Evolutionary conservation across 2,888 invertebrate species (phyloP).

Genomic region (Boloria selene): DNA sequence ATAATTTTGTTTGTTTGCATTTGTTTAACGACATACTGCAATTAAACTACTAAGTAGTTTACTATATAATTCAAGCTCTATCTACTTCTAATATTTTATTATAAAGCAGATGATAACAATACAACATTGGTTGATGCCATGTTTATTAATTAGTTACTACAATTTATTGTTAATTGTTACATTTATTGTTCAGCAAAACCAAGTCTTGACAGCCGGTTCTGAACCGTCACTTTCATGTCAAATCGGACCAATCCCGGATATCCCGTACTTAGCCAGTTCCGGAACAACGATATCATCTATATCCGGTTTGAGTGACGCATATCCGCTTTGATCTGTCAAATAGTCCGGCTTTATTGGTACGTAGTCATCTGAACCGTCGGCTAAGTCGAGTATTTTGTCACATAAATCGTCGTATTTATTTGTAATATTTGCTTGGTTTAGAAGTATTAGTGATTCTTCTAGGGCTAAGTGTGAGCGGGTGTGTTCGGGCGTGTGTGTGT

Average conservation of each 20-base stretch:
- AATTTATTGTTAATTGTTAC: not conserved
- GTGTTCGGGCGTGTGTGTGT: constrained; percentile 59
- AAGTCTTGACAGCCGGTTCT: constrained; percentile 73
- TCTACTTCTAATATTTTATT: not conserved
- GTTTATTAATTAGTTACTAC: not conserved
- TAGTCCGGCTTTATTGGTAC: constrained; percentile 57
- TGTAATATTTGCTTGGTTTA: constrained; percentile 73
- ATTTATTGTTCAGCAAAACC: constrained; percentile 73
- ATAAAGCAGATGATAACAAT: not conserved
- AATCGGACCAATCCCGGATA: constrained; percentile 58
- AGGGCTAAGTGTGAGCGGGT: constrained; percentile 59
- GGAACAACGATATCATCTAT: constrained; percentile 68
- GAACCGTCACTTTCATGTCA: constrained; percentile 70
- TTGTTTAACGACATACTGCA: too few species aligned
- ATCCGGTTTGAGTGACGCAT: constrained; percentile 42
- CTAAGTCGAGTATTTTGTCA: constrained; percentile 65
- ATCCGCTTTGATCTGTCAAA: constrained; percentile 1
- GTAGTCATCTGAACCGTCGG: constrained; percentile 71
- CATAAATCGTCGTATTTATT: constrained; percentile 61
- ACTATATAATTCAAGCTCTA: too few species aligned
- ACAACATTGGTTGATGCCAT: not conserved
- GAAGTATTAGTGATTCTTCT: constrained; percentile 72
- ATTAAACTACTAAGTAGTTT: too few species aligned
- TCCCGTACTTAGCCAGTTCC: constrained; percentile 66
- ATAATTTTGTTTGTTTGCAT: too few species aligned